phyloP scores from a whole-genome alignment of 2,888 invertebrate genomes.

The Spialia ferax region DNA sequence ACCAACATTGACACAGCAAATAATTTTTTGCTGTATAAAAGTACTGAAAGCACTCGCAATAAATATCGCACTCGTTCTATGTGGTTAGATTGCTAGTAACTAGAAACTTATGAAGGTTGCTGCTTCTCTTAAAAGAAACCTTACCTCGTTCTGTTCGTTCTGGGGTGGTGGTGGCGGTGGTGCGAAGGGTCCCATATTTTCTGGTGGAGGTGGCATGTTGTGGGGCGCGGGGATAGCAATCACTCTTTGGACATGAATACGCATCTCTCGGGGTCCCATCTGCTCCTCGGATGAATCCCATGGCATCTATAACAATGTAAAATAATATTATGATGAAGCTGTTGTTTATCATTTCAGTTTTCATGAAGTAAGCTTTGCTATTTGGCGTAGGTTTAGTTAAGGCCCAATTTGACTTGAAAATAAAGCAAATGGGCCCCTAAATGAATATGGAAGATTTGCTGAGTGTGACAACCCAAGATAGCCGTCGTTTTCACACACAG shows the following conservation, averaged over 20 bases:
- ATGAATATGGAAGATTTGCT: too few species aligned
- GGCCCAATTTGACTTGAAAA: too few species aligned
- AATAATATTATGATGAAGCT: not conserved
- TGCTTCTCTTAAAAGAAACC: not conserved
- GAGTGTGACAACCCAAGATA: too few species aligned
- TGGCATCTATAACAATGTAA: constrained; percentile 65
- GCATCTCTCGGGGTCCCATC: constrained; percentile 77
- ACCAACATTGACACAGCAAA: constrained; percentile 19
- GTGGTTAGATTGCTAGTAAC: too few species aligned
- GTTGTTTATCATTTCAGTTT: too few species aligned
- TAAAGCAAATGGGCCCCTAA: too few species aligned
- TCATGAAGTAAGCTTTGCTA: too few species aligned
- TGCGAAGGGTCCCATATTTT: constrained; percentile 69
- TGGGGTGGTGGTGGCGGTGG: constrained; percentile 64
- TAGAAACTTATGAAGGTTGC: too few species aligned
- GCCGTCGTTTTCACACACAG: too few species aligned
- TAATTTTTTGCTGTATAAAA: constrained; percentile 9
- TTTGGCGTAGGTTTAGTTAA: too few species aligned
- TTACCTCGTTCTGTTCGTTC: constrained; percentile 70
- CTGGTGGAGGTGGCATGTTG: constrained; percentile 66
- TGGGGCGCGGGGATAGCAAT: constrained; percentile 76
- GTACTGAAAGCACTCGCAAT: not conserved
- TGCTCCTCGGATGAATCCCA: constrained; percentile 83
- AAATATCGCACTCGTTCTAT: too few species aligned
- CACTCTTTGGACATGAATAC: constrained; percentile 83